Evolutionary conservation across 2,113 vertebrate genomes (phyloP).

Genomic region (Oxyruncus cristatus): DNA sequence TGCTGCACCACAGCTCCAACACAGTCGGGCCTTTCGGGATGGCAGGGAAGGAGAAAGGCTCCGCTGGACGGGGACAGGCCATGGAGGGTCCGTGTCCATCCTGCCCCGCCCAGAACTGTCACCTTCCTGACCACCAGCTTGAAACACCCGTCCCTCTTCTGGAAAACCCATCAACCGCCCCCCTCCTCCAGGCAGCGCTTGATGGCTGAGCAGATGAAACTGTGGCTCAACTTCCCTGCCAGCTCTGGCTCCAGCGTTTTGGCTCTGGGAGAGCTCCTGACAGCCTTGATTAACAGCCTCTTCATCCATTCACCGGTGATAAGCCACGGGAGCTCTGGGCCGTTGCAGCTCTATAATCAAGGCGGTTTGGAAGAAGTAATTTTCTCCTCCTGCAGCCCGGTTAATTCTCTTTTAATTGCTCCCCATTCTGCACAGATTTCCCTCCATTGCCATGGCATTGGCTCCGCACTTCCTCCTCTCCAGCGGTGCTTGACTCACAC

Average conservation of each 20-base stretch:
- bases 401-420: constrained; percentile 54
- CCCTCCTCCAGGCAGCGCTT: not conserved
- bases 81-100: not conserved
- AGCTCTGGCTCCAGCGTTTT: not conserved
- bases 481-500: fast-evolving
- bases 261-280: constrained; percentile 7
- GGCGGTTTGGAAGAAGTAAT: constrained; percentile 25
- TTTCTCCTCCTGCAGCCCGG: not conserved
- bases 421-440: constrained; percentile 7
- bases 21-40: fast-evolving
- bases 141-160: not conserved
- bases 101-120: not conserved
- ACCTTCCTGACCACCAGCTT: not conserved
- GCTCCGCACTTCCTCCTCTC: not conserved
- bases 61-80: not conserved
- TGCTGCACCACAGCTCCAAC: not conserved
- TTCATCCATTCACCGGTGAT: not conserved
- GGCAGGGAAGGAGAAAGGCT: not conserved
- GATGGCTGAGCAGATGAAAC: not conserved
- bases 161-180: fast-evolving
- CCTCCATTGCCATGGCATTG: not conserved
- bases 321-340: not conserved
- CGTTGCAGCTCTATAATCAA: not conserved
- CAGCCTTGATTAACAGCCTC: constrained; percentile 12
- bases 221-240: not conserved